Percentiles rank a stretch among this genome's conserved stretches.
Conservation (phyloP, 2,888 invertebrate species). For the Troides aeacus region DNA sequence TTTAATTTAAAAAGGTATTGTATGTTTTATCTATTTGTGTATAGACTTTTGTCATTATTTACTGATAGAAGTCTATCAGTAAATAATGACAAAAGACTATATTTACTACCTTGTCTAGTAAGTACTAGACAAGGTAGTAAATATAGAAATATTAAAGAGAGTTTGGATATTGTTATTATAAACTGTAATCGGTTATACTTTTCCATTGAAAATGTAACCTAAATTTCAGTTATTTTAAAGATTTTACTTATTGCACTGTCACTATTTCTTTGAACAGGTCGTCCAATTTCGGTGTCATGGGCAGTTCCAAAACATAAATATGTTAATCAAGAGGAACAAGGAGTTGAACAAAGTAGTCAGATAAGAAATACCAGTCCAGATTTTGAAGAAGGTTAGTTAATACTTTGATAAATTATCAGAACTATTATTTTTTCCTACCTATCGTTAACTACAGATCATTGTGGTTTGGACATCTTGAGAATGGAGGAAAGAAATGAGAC, state of each 20-base stretch:
- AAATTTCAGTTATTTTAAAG: background rate
- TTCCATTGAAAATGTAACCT: background rate
- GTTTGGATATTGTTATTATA: background rate
- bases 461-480: background rate
- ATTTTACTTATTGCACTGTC: background rate
- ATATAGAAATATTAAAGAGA: too few relatives aligned
- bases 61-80: too few relatives aligned
- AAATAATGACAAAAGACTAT: too few relatives aligned
- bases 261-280: constrained; percentile 59
- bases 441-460: too few relatives aligned
- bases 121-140: too few relatives aligned
- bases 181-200: background rate
- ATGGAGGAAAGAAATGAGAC: background rate
- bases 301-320: constrained; percentile 90
- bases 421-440: too few relatives aligned
- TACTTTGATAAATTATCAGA: background rate
- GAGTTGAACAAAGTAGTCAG: constrained; percentile 34
- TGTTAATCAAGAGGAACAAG: constrained; percentile 47
- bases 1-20: too few relatives aligned
- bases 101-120: too few relatives aligned
- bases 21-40: too few relatives aligned
- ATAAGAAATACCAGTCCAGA: constrained; percentile 35
- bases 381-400: constrained; percentile 25
- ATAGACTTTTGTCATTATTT: too few relatives aligned
- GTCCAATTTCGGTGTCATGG: constrained; percentile 89